phyloP scores from a whole-genome alignment of 1,140 invertebrate species.

The Mactra quadrangularis region DNA sequence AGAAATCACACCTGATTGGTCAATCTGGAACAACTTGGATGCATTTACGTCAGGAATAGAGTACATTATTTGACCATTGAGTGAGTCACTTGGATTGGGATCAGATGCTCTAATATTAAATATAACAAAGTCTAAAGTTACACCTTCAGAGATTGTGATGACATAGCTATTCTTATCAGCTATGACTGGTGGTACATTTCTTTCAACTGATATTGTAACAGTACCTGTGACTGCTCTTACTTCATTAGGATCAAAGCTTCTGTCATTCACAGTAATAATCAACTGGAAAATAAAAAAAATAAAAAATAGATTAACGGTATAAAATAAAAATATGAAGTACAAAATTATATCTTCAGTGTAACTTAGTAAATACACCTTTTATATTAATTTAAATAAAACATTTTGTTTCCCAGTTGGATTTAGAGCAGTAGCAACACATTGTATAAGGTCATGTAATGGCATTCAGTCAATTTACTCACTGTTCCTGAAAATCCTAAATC shows the following conservation, averaged over 20 bases:
- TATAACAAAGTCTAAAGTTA: constrained; percentile 40
- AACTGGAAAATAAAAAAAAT: constrained; percentile 53
- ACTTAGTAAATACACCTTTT: too few species aligned
- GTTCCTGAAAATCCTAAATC: too few species aligned
- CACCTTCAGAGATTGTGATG: constrained; percentile 57
- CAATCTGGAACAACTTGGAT: constrained; percentile 63
- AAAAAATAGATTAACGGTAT: too few species aligned
- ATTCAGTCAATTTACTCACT: too few species aligned
- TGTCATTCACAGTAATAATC: constrained; percentile 58
- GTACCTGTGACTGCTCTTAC: constrained; percentile 45
- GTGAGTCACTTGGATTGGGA: constrained; percentile 57
- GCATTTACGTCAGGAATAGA: constrained; percentile 55
- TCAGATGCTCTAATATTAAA: constrained; percentile 58
- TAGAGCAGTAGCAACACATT: too few species aligned
- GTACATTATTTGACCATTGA: constrained; percentile 65
- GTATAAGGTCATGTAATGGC: too few species aligned
- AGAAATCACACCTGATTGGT: constrained; percentile 58
- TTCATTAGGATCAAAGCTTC: constrained; percentile 11
- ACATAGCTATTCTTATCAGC: constrained; percentile 20
- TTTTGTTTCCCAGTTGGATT: too few species aligned
- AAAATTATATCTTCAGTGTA: too few species aligned
- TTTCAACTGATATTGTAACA: constrained; percentile 62
- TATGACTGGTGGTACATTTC: constrained; percentile 66
- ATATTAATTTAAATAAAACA: too few species aligned
- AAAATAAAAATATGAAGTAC: too few species aligned